Evolutionary conservation across 2,797 vertebrate species (phyloP).

Genomic region (Acanthurus lineatus): DNA sequence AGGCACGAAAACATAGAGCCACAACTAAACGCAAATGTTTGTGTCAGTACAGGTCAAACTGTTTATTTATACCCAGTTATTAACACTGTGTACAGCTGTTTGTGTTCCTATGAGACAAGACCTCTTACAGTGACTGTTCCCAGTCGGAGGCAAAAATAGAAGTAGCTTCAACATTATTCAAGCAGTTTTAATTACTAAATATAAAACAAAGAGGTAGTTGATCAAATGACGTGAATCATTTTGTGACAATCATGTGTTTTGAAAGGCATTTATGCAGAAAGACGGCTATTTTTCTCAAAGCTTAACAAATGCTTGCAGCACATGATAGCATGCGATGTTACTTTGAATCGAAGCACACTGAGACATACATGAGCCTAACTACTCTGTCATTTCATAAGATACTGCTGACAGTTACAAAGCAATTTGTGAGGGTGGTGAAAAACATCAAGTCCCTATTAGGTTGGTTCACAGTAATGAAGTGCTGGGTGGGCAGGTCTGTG

Average conservation of each 20-base stretch:
- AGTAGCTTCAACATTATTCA: not conserved
- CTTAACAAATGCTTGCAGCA: too few relatives aligned
- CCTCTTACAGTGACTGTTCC: not conserved
- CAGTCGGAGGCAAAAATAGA: not conserved
- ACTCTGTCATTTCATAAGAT: constrained; percentile 53
- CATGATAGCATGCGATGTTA: not conserved
- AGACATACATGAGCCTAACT: not conserved
- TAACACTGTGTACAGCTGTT: not conserved
- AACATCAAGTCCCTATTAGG: constrained; percentile 72
- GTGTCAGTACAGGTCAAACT: not conserved
- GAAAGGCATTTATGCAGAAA: too few relatives aligned
- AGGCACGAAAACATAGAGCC: not conserved
- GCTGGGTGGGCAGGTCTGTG: constrained; percentile 80
- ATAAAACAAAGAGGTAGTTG: not conserved
- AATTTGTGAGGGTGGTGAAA: constrained; percentile 70
- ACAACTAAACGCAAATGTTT: not conserved
- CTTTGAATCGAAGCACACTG: not conserved
- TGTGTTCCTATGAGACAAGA: not conserved
- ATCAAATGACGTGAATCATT: not conserved
- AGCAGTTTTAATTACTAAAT: too few relatives aligned
- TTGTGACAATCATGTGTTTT: not conserved
- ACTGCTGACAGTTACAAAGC: constrained; percentile 68
- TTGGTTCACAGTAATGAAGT: constrained; percentile 82
- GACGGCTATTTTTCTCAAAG: too few relatives aligned
- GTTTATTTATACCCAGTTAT: not conserved